Conservation (phyloP, 2,797 vertebrate species). For the Manis crassicaudata region DNA sequence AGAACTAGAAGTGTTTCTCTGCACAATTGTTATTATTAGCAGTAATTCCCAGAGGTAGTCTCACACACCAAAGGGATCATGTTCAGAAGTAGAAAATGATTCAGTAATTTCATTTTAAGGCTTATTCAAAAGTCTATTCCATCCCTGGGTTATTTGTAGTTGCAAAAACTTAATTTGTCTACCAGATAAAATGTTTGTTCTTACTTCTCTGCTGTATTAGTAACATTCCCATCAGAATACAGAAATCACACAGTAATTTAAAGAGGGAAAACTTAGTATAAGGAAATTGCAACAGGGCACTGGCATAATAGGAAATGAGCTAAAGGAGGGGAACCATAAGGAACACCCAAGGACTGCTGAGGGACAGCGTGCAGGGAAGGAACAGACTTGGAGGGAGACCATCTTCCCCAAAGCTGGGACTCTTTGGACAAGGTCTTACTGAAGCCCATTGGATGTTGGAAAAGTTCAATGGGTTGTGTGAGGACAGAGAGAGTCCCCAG, state of each 20-base stretch:
- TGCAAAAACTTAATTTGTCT: conserved; percentile 55
- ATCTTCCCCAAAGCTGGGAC: not conserved
- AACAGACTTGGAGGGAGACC: not conserved
- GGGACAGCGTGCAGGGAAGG: not conserved
- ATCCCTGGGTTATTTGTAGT: conserved; percentile 21
- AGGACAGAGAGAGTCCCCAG: not conserved
- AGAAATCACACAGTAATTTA: conserved; percentile 27
- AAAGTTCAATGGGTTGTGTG: not conserved
- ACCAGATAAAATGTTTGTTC: conserved; percentile 50
- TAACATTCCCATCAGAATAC: conserved; percentile 18
- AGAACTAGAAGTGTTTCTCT: not conserved
- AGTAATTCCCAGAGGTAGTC: conserved; percentile 6
- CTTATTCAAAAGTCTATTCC: conserved; percentile 33
- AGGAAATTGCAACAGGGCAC: not conserved
- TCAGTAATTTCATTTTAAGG: conserved; percentile 69
- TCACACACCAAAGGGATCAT: conserved; percentile 26
- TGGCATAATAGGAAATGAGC: not conserved
- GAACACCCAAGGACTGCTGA: not conserved
- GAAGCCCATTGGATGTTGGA: not conserved
- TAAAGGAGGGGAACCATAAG: not conserved
- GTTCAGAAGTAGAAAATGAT: conserved; percentile 53
- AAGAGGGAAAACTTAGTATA: not conserved
- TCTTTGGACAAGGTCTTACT: not conserved
- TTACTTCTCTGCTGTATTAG: conserved; percentile 30
- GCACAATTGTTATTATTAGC: not conserved